Percentiles rank a stretch among this genome's conserved stretches.
Evolutionary conservation across 2,888 invertebrate genomes (phyloP).

Genomic region (Lagria hirta): DNA sequence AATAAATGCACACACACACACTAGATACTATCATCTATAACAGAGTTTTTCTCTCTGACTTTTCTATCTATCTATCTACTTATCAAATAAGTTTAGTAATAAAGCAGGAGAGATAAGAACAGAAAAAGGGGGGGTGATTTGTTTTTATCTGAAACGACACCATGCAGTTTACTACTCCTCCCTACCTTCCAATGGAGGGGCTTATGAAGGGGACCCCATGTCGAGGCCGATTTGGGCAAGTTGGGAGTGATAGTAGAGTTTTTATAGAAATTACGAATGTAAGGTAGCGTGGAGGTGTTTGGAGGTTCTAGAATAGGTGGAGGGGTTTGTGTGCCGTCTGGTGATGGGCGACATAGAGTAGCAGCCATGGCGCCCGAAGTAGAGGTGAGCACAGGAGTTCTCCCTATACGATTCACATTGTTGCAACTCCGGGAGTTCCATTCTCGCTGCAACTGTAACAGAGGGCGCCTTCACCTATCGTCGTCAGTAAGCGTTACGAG

Average conservation of each 20-base stretch:
- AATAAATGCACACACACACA: too few relatives aligned
- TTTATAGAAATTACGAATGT: conserved; percentile 55
- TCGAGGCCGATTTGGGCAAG: conserved; percentile 64
- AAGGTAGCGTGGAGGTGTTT: conserved; percentile 55
- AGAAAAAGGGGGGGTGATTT: conserved; percentile 7
- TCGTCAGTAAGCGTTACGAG: conserved; percentile 34
- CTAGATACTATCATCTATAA: too few relatives aligned
- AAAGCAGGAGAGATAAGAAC: conserved; percentile 17
- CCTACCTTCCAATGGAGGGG: conserved; percentile 67
- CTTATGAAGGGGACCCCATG: conserved; percentile 66
- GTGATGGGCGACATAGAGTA: conserved; percentile 51
- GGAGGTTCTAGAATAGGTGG: conserved; percentile 48
- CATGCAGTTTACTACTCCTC: conserved; percentile 33
- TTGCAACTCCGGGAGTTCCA: conserved; percentile 58
- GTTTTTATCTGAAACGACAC: too few relatives aligned
- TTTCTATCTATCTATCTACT: background rate
- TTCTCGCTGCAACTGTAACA: conserved; percentile 56
- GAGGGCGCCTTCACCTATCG: conserved; percentile 44
- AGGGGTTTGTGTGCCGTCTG: conserved; percentile 43
- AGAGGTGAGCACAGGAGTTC: conserved; percentile 51
- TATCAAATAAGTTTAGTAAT: conserved; percentile 10
- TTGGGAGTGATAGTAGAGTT: conserved; percentile 52
- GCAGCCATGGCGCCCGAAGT: conserved; percentile 54
- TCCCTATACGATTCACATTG: conserved; percentile 54
- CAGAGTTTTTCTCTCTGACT: too few relatives aligned